phyloP scores from a whole-genome alignment of 64 coral and sea anemone genomes.

The Stylophora pistillata region DNA sequence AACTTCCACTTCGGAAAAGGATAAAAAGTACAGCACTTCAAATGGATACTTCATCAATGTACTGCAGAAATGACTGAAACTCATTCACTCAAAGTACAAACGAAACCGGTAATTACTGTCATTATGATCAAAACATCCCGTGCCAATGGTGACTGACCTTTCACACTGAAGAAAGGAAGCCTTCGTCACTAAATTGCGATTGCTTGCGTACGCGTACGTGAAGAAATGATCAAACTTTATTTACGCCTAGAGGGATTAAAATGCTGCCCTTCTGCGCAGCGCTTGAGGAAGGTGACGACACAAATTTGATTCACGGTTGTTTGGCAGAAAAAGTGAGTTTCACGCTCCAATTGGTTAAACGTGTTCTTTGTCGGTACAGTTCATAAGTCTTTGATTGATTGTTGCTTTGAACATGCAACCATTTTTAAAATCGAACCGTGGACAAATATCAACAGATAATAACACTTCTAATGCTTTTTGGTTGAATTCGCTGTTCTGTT shows the following conservation, averaged over 20 bases:
- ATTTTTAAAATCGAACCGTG: no score
- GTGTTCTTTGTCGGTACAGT: no score
- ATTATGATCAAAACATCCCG: not conserved
- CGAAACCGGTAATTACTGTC: not conserved
- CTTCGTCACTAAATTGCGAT: not conserved
- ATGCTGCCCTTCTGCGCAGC: not conserved
- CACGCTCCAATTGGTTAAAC: no score
- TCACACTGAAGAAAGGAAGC: not conserved
- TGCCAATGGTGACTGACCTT: not conserved
- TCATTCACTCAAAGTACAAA: not conserved
- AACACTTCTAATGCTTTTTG: no score
- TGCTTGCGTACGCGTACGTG: constrained; percentile 4
- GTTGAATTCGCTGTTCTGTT: no score
- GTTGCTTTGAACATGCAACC: no score
- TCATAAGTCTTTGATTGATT: no score
- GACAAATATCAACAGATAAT: no score
- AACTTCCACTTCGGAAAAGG: not conserved
- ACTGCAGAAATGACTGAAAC: not conserved
- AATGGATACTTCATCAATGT: not conserved
- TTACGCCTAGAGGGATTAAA: not conserved
- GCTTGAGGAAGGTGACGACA: no score
- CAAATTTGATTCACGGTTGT: no score
- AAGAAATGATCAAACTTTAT: constrained; percentile 15
- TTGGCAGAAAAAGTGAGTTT: no score
- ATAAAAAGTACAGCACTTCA: not conserved